Percentiles rank a stretch among this genome's conserved stretches.
These are phyloP conservation scores for Penaeus vannamei DNA, from an alignment of 1,140 invertebrate species.

Conservation along the genomic window DNA sequence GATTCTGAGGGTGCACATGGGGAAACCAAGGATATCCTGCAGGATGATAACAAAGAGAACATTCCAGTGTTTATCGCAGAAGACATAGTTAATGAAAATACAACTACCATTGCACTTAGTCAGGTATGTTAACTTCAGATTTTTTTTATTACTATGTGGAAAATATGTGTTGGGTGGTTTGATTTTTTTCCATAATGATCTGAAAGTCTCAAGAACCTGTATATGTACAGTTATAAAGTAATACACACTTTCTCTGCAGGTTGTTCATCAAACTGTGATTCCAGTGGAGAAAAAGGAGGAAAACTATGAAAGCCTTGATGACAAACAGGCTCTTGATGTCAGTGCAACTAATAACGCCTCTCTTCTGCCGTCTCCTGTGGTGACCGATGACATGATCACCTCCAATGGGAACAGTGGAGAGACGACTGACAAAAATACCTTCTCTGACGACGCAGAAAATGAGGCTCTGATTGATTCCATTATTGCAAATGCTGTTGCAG, in stretches of 20 bases:
- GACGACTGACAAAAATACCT: constrained; percentile 31
- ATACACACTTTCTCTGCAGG: too few relatives aligned
- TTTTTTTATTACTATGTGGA: not conserved
- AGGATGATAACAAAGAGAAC: constrained; percentile 58
- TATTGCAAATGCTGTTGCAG: constrained; percentile 41
- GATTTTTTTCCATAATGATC: too few relatives aligned
- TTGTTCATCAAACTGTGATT: too few relatives aligned
- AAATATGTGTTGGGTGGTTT: too few relatives aligned
- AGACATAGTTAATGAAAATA: constrained; percentile 49
- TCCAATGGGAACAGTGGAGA: constrained; percentile 48
- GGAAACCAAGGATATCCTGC: constrained; percentile 42
- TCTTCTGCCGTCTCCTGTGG: too few relatives aligned
- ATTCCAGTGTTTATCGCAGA: constrained; percentile 51
- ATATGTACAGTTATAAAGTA: too few relatives aligned
- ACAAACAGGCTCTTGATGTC: too few relatives aligned
- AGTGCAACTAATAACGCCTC: too few relatives aligned
- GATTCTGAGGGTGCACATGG: constrained; percentile 40
- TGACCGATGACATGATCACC: not conserved
- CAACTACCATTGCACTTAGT: constrained; percentile 4
- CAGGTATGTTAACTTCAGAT: not conserved
- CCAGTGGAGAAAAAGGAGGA: too few relatives aligned
- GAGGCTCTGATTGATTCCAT: constrained; percentile 40
- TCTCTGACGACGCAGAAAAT: constrained; percentile 14
- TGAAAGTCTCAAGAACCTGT: too few relatives aligned
- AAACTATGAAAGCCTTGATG: too few relatives aligned